Conservation (phyloP, 2,113 vertebrate genomes). For the Ceyx margarethae region DNA sequence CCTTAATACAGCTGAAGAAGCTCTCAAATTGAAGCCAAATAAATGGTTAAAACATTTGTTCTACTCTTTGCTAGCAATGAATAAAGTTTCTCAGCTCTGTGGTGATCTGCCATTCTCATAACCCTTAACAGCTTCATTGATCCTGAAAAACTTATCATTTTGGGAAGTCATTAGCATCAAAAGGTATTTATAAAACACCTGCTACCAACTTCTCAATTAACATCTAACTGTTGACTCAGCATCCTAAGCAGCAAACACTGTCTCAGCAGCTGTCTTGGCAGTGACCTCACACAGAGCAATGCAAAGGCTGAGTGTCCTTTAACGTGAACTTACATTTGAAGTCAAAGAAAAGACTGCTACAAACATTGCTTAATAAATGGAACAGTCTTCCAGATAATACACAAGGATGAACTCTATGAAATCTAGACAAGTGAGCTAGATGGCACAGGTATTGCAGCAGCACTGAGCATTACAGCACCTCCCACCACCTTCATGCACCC, state of each 20-base stretch:
- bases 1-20: neutral
- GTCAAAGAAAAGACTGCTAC: neutral
- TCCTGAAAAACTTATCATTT: constrained; percentile 39
- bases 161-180: constrained; percentile 15
- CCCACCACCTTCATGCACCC: neutral
- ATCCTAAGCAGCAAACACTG: neutral
- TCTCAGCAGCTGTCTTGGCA: neutral
- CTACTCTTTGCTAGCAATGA: neutral
- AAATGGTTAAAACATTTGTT: neutral
- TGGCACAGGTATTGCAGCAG: fast-evolving
- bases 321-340: neutral
- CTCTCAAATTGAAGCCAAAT: neutral
- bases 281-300: neutral
- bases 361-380: neutral
- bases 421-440: neutral
- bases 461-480: neutral
- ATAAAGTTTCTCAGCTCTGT: neutral
- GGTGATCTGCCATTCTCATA: neutral
- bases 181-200: neutral
- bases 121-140: constrained; percentile 14
- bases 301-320: neutral
- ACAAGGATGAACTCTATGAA: neutral
- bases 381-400: neutral
- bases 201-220: neutral
- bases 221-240: neutral